Evolutionary conservation across 2,113 vertebrate genomes (phyloP), one percentile per base, ranked within the genome.

Genomic region (Daboia siamensis): DNA sequence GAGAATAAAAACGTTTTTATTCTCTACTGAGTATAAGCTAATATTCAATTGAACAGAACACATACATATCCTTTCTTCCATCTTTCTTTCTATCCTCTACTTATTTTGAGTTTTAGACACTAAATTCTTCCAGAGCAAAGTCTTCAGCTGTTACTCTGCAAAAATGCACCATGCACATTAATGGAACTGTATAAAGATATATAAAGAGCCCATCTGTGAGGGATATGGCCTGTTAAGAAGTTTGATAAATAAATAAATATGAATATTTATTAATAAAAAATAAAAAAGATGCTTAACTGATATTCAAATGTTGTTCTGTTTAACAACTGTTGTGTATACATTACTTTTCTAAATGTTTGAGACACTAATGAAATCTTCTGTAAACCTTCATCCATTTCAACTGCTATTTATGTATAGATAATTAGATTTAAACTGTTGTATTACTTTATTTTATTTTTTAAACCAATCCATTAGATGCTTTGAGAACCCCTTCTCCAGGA

Each of bases 51-150:
- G 39, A 89, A 24, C 17, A 57, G 64, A 92, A 88, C 8, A 12
- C 7, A 8, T 7, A 12, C 21, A 9, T 11, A 29, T 55, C 44
- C n/a, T 46, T 74, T 33, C 13, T 21, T 46, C 59, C 29, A 56
- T 54, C 24, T 46, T 23, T 26, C 4, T 52, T 5, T 55, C 26
- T 64, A 48, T 46, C 86, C 23, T 46, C 5, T 13, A 39, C 39
- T 48, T 86, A 17, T 15, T 33, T 13, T 90, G 26, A 57, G n/a
- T 56, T 3, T 1, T 0, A 0, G 44, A n/a, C n/a, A 87, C n/a
- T 21, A 88, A 57, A 23, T 33, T 59, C 21, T 23, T 56, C 33
- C 33, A 39, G 5, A 87, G 51, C 3, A 20, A 54, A 55, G 15
- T 29, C 6, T 11, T 52, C 55, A n/a, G 29, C 0, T 52, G 57